phyloP scores from a whole-genome alignment of 2,797 vertebrate species.

The Gorsachius magnificus region DNA sequence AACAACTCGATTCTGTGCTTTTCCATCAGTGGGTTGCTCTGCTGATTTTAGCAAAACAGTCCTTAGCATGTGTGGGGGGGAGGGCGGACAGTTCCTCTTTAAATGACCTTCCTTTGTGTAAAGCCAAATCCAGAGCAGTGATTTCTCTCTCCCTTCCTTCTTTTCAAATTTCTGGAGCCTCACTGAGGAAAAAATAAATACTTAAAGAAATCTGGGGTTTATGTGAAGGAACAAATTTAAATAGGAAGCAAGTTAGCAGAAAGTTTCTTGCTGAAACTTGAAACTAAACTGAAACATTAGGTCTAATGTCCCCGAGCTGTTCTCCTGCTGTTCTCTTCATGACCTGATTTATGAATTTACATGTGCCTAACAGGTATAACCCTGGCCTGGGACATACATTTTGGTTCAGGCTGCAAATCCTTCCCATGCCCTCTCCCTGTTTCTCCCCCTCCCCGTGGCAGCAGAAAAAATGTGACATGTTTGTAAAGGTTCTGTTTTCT shows the following conservation, averaged over 20 bases:
- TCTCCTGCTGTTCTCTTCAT: not conserved
- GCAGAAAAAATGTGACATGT: not conserved
- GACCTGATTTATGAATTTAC: not conserved
- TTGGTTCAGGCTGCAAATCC: not conserved
- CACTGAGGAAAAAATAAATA: not conserved
- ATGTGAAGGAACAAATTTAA: not conserved
- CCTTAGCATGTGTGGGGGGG: not conserved
- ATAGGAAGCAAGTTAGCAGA: not conserved
- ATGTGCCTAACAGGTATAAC: not conserved
- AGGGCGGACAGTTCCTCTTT: not conserved
- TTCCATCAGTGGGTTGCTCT: not conserved
- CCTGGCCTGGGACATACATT: not conserved
- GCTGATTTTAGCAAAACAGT: constrained; percentile 2
- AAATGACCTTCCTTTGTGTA: not conserved
- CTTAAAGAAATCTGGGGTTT: not conserved
- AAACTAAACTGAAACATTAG: not conserved
- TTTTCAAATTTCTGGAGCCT: not conserved
- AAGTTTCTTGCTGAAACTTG: constrained; percentile 32
- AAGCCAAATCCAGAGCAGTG: not conserved
- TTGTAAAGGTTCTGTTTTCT: constrained; percentile 20
- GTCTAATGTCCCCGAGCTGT: not conserved
- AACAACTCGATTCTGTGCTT: not conserved
- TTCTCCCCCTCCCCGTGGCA: not conserved
- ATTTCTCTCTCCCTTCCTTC: not conserved
- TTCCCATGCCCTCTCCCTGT: not conserved